These are phyloP conservation scores for Folsomia manolachei DNA, from an alignment of 2,888 invertebrate genomes.

Conservation along the genomic window DNA sequence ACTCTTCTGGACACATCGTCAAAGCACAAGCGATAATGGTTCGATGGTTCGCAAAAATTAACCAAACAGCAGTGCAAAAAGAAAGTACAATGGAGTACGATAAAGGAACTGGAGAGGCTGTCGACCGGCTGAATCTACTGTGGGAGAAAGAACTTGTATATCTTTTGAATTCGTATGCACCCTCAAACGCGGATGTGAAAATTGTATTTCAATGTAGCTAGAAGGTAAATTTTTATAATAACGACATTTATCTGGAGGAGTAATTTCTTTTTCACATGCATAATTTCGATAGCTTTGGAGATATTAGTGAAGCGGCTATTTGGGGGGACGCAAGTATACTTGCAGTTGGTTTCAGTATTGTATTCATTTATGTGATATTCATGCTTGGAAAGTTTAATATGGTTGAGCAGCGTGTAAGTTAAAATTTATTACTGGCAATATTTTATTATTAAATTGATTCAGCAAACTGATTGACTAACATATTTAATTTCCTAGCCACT, in stretches of 20 bases:
- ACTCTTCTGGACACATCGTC: constrained; percentile 62
- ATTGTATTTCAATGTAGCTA: constrained; percentile 62
- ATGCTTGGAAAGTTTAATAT: constrained; percentile 71
- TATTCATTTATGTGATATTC: constrained; percentile 71
- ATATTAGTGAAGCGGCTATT: constrained; percentile 67
- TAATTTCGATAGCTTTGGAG: constrained; percentile 65
- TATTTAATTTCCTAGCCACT: constrained; percentile 58
- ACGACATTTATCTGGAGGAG: too few relatives aligned
- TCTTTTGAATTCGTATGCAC: too few relatives aligned
- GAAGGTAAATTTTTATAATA: constrained; percentile 60
- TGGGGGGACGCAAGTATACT: constrained; percentile 71
- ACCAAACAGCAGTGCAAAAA: constrained; percentile 67
- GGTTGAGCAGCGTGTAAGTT: constrained; percentile 66
- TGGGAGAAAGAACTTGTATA: too few relatives aligned
- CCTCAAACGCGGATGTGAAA: too few relatives aligned
- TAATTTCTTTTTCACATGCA: background rate
- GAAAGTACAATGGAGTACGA: constrained; percentile 67
- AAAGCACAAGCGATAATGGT: constrained; percentile 64
- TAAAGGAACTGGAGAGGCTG: constrained; percentile 74
- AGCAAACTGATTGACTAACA: too few relatives aligned
- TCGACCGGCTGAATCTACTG: constrained; percentile 58
- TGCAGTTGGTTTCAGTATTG: constrained; percentile 65
- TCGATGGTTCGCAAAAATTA: constrained; percentile 60
- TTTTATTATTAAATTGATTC: background rate
- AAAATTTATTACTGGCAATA: background rate